Evolutionary conservation across 2,797 vertebrate species (phyloP).

Genomic region (Salmo trutta): DNA sequence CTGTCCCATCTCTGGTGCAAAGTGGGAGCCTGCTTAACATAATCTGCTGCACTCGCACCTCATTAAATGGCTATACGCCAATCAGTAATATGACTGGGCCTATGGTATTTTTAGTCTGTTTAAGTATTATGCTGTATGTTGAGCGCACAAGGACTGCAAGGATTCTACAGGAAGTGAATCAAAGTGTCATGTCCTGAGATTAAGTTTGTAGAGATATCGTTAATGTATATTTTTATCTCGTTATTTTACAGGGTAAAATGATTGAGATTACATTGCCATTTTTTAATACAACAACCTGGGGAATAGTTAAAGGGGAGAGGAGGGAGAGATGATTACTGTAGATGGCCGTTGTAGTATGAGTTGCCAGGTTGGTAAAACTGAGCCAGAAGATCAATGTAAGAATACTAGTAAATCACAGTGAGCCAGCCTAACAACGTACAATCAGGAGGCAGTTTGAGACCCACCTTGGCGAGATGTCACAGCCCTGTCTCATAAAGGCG

Average conservation of each 20-base stretch:
- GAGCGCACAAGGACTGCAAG: background rate
- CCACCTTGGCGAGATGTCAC: slow-evolving; percentile 86
- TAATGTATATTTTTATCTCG: background rate
- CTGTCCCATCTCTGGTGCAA: background rate
- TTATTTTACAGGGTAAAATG: background rate
- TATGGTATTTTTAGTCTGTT: background rate
- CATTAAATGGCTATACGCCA: slow-evolving; percentile 18
- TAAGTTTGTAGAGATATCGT: too few species aligned
- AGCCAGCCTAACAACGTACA: background rate
- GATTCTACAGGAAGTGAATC: background rate
- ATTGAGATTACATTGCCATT: background rate
- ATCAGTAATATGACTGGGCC: slow-evolving; percentile 10
- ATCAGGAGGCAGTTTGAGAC: slow-evolving; percentile 55
- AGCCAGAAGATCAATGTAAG: background rate
- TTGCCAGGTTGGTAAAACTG: background rate
- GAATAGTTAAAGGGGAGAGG: background rate
- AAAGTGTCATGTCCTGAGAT: background rate
- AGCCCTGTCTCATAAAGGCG: slow-evolving; percentile 87
- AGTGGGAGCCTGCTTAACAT: slow-evolving; percentile 17
- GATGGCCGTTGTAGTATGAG: background rate
- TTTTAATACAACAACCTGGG: background rate
- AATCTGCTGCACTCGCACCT: slow-evolving; percentile 4
- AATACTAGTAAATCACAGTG: too few species aligned
- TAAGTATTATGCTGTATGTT: background rate
- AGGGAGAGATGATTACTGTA: background rate